Base-by-base conservation (phyloP, 2,888 invertebrate species). In the Calameuta idolon region DNA sequence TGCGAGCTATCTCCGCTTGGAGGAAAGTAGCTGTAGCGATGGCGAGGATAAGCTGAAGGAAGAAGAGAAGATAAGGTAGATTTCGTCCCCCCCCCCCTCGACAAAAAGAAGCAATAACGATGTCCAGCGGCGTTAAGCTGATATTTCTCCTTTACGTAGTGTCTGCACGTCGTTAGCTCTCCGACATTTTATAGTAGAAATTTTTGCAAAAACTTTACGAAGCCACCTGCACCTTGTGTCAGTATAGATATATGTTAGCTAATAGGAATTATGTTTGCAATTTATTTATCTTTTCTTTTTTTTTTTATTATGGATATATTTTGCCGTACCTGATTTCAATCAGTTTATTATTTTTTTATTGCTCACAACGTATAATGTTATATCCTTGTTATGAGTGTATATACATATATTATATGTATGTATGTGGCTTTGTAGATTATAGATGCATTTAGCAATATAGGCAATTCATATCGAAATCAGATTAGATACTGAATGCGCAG, bases 111-210 rank as follows among this genome's bases (percentile, higher is more conserved):
- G 30, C 30, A 71, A 30, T 12, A 30, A 35, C 74, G 74, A 37
- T 34, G 74, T 34, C 23, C 34, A 30, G 35, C 37, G 34, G 30
- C 34, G 37, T 37, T 23, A 12, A 23, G 74, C 74, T 34, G 35
- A 35, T 74, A 30, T 31, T 81, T 79, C 55, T 23, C 55, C 55
- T 55, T 55, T 23, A 55, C 79, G 79, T 77, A 79, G 76, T 79
- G 79, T 80, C 69, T 77, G 76, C 40, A 76, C 73, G 69, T 79
- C 69, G 76, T 80, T 82, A 73, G 76, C 9, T 55, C 23, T 9
- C 1, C 55, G 23, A 55, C 23, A 55, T 55, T 55, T 55, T 55
- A 55, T 55, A 23, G 15, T 55, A 9, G 23, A 55, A 55, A 2
- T 55, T 55, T 55, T 55, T 55, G 55, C 55, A 55, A 55, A 55